phyloP scores from a whole-genome alignment of 2,797 vertebrate species.

The Margarornis squamiger region DNA sequence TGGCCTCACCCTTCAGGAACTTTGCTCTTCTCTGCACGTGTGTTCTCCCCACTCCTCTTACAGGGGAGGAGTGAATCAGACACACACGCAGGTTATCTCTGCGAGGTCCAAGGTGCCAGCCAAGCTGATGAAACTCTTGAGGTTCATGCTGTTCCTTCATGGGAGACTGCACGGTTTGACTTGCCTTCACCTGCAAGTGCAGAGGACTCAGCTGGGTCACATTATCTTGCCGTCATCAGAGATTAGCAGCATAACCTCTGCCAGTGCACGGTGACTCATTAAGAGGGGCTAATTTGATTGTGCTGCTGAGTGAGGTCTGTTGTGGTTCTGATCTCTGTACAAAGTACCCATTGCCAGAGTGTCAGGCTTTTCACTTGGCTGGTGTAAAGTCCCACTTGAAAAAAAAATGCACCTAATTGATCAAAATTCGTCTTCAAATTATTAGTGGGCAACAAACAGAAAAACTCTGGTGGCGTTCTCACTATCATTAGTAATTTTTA shows the following conservation, averaged over 20 bases:
- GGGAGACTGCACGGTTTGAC: not conserved
- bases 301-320: not conserved
- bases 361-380: not conserved
- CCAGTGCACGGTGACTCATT: not conserved
- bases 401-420: not conserved
- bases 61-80: not conserved
- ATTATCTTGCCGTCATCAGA: not conserved
- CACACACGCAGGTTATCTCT: not conserved
- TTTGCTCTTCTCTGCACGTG: fast-evolving
- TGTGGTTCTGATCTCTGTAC: not conserved
- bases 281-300: not conserved
- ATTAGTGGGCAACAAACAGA: not conserved
- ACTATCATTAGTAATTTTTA: not conserved
- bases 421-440: not conserved
- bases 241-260: not conserved
- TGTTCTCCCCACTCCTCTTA: not conserved
- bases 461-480: not conserved
- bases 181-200: not conserved
- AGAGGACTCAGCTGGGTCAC: not conserved
- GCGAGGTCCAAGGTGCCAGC: not conserved
- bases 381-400: not conserved
- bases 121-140: not conserved
- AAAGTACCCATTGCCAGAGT: not conserved
- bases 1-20: not conserved
- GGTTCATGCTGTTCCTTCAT: not conserved